These are phyloP conservation scores for Puntigrus tetrazona DNA, from an alignment of 2,113 vertebrate species.

Conservation along the genomic window DNA sequence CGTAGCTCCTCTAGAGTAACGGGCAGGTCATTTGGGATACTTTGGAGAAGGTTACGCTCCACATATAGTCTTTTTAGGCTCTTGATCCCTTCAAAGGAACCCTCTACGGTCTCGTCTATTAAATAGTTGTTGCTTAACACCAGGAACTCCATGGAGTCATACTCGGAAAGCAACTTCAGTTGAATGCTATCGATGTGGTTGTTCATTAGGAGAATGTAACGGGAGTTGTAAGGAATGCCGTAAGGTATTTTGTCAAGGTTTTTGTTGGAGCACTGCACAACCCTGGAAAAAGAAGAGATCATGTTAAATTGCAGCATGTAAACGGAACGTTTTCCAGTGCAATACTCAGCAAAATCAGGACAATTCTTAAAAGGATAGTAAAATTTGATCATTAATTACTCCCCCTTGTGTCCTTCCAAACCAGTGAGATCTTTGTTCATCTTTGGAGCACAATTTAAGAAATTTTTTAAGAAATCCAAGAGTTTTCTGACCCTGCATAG, in stretches of 20 bases:
- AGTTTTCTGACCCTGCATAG: background rate
- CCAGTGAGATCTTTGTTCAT: background rate
- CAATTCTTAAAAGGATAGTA: background rate
- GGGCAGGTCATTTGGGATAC: constrained; percentile 60
- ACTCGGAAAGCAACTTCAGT: constrained; percentile 65
- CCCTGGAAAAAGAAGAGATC: constrained; percentile 55
- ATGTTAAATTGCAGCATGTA: background rate
- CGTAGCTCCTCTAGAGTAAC: constrained; percentile 64
- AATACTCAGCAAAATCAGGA: background rate
- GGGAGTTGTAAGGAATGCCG: constrained; percentile 69
- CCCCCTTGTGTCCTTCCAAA: background rate
- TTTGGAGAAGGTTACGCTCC: constrained; percentile 60
- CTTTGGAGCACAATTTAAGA: background rate
- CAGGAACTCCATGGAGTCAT: constrained; percentile 66
- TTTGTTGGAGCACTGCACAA: constrained; percentile 77
- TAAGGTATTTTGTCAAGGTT: constrained; percentile 64
- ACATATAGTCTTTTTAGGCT: constrained; percentile 63
- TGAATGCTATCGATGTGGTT: constrained; percentile 69
- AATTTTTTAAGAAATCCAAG: background rate
- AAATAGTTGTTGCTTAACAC: constrained; percentile 73
- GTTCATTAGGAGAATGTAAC: constrained; percentile 73
- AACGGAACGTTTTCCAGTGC: background rate
- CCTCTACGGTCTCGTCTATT: constrained; percentile 61
- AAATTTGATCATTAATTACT: no score
- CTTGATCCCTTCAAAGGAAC: constrained; percentile 62